phyloP scores from a whole-genome alignment of 2,797 vertebrate species.

The Steatocranus sp. region DNA sequence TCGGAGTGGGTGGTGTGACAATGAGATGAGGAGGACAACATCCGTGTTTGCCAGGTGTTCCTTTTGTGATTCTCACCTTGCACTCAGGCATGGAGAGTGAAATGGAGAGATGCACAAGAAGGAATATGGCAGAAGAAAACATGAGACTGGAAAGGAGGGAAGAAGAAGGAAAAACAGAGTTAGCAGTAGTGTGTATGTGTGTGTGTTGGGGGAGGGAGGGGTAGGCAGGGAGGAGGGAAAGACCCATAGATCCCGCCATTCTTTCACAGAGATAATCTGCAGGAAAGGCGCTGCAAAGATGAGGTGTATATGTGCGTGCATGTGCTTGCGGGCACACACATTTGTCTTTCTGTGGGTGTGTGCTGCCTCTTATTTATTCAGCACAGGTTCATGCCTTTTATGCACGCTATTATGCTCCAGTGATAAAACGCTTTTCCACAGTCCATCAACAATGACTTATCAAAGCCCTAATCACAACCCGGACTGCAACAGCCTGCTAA shows the following conservation, averaged over 20 bases:
- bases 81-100: constrained; percentile 49
- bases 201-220: neutral
- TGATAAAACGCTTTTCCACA: constrained; percentile 65
- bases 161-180: neutral
- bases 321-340: neutral
- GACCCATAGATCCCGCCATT: constrained; percentile 60
- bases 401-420: constrained; percentile 60
- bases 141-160: constrained; percentile 12
- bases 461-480: constrained; percentile 36
- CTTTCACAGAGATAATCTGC: constrained; percentile 67
- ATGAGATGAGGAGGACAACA: constrained; percentile 60
- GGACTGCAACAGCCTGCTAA: constrained; percentile 44
- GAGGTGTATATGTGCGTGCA: neutral
- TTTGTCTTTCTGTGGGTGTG: constrained; percentile 42
- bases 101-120: constrained; percentile 26
- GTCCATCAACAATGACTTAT: constrained; percentile 67
- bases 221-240: constrained; percentile 15
- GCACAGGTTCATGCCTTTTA: constrained; percentile 60
- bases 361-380: constrained; percentile 56
- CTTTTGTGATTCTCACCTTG: constrained; percentile 77
- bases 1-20: constrained; percentile 34
- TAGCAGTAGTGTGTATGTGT: neutral
- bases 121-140: neutral
- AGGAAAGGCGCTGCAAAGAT: constrained; percentile 26
- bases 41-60: constrained; percentile 82